Conservation (phyloP, 2,113 vertebrate species). For the Nanger granti region DNA sequence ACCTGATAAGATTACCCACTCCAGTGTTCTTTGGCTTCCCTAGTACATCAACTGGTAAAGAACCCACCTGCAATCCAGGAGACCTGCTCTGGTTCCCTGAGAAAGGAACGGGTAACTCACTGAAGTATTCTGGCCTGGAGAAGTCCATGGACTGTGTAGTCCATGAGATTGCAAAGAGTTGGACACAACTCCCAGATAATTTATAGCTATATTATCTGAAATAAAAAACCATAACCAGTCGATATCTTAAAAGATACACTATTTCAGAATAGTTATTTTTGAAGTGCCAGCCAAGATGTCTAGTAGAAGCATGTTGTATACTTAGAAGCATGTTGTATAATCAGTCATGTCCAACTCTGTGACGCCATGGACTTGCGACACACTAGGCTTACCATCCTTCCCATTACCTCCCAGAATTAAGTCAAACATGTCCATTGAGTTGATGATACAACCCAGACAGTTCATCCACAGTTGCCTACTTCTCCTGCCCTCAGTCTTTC, state of each 20-base stretch:
- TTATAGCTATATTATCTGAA: not conserved
- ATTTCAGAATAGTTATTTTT: not conserved
- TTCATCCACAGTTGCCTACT: not conserved
- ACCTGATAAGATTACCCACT: not conserved
- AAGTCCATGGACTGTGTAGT: not conserved
- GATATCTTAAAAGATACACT: not conserved
- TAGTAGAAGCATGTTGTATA: not conserved
- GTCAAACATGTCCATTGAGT: not conserved
- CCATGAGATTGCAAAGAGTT: not conserved
- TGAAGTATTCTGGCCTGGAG: not conserved
- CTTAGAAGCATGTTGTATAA: not conserved
- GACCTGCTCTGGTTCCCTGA: not conserved
- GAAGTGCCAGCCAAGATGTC: not conserved
- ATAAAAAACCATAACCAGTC: fast-evolving
- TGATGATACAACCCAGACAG: not conserved
- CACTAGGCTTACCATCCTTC: not conserved
- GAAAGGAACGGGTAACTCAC: not conserved
- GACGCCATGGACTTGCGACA: not conserved
- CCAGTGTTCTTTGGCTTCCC: not conserved
- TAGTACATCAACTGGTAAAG: not conserved
- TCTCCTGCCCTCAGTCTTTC: not conserved
- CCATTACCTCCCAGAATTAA: not conserved
- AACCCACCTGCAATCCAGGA: not conserved
- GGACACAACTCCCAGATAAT: not conserved
- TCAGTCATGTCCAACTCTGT: not conserved